Percentiles rank a stretch among this genome's conserved stretches.
Evolutionary conservation across 1,140 invertebrate genomes (phyloP).

Genomic region (fruit fly (Drosophila melanogaster)): Release_6_plus_ISO1_MT NC_004354.4:19535001-19535500

Average conservation of each 20-base stretch:
- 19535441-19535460: not conserved
- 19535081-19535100: not conserved
- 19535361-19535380: constrained; percentile 83
- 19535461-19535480: constrained; percentile 18
- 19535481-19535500: constrained; percentile 35
- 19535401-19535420: constrained; percentile 3
- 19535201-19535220: constrained; percentile 18
- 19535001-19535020: constrained; percentile 53
- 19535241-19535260: not conserved
- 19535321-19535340: constrained; percentile 47
- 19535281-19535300: constrained; percentile 18
- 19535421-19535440: not conserved
- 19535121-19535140: constrained; percentile 82
- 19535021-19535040: constrained; percentile 82
- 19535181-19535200: constrained; percentile 2
- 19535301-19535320: constrained; percentile 22
- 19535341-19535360: constrained; percentile 81
- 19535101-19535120: constrained; percentile 45
- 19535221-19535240: not conserved
- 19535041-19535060: constrained; percentile 57
- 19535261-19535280: no score
- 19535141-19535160: constrained; percentile 75
- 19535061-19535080: constrained; percentile 12
- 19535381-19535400: constrained; percentile 63
- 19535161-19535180: constrained; percentile 52